A percentile compares a stretch with the other conserved stretches of the same genome.
Evolutionary conservation across 2,888 invertebrate genomes (phyloP).

Genomic region (Tanypteryx hageni): DNA sequence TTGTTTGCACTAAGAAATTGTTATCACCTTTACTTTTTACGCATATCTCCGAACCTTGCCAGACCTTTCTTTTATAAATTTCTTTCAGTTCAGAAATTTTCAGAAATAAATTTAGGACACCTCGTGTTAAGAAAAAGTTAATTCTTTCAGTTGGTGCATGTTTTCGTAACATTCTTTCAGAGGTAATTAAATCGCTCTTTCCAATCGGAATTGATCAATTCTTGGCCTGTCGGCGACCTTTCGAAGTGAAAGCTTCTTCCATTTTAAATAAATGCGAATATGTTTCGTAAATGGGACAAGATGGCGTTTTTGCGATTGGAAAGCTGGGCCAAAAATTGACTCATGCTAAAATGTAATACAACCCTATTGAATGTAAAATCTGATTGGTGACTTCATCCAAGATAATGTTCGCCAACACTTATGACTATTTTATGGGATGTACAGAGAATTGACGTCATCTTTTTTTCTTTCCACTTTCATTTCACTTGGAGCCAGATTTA

Average conservation of each 20-base stretch:
- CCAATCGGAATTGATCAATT: neutral
- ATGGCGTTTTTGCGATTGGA: neutral
- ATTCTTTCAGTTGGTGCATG: too few species aligned
- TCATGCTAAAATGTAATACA: neutral
- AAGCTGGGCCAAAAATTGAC: neutral
- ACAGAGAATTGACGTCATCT: constrained; percentile 6
- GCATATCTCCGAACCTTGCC: too few species aligned
- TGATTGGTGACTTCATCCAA: neutral
- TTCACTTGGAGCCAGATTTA: neutral
- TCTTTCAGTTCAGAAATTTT: too few species aligned
- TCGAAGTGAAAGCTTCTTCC: neutral
- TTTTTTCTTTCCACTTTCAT: neutral
- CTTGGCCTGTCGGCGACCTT: neutral
- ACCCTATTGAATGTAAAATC: neutral
- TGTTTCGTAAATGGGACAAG: neutral
- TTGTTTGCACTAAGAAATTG: too few species aligned
- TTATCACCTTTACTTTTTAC: too few species aligned
- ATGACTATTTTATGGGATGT: neutral
- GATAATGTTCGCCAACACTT: neutral
- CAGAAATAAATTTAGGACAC: too few species aligned
- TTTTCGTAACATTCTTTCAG: too few species aligned
- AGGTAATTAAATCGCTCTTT: neutral
- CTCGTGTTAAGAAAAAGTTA: too few species aligned
- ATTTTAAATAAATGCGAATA: neutral
- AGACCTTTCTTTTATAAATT: too few species aligned